These are phyloP conservation scores for Scolopax mira DNA, from an alignment of 2,113 vertebrate species.

Conservation along the genomic window DNA sequence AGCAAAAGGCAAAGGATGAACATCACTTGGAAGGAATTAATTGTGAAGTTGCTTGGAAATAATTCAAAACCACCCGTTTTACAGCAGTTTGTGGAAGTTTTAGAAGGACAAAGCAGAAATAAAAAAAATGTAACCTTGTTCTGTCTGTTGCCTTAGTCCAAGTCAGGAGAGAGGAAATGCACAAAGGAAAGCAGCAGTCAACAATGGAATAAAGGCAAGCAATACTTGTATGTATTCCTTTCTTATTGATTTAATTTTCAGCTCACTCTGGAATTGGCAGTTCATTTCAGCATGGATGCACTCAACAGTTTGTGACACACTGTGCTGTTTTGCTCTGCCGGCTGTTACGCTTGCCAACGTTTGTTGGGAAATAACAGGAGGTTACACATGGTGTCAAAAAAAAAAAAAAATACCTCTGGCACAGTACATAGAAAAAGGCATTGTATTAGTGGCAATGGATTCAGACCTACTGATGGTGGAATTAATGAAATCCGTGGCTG, in stretches of 20 bases:
- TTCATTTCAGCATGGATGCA: conserved; percentile 71
- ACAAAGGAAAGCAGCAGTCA: not conserved
- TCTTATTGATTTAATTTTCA: not conserved
- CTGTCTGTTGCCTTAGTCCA: not conserved
- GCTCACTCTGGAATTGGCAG: conserved; percentile 27
- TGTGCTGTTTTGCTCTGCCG: conserved; percentile 64
- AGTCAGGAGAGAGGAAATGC: not conserved
- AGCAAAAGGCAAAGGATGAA: not conserved
- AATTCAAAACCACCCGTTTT: not conserved
- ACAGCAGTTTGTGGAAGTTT: not conserved
- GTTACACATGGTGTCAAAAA: conserved; percentile 65
- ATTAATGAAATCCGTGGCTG: conserved; percentile 72
- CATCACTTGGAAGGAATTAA: not conserved
- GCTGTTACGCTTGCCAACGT: conserved; percentile 61
- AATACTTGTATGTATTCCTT: not conserved
- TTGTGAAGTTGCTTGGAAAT: not conserved
- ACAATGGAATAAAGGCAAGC: not conserved
- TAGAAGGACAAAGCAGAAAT: not conserved
- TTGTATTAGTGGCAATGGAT: conserved; percentile 72
- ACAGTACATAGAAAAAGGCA: conserved; percentile 61
- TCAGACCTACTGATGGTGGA: conserved; percentile 71
- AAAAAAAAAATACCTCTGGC: conserved; percentile 64
- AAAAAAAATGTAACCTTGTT: not conserved
- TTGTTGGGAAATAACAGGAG: conserved; percentile 72
- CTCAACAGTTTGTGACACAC: conserved; percentile 53